phyloP scores from a whole-genome alignment of 2,797 vertebrate species.

The Saguinus oedipus region DNA sequence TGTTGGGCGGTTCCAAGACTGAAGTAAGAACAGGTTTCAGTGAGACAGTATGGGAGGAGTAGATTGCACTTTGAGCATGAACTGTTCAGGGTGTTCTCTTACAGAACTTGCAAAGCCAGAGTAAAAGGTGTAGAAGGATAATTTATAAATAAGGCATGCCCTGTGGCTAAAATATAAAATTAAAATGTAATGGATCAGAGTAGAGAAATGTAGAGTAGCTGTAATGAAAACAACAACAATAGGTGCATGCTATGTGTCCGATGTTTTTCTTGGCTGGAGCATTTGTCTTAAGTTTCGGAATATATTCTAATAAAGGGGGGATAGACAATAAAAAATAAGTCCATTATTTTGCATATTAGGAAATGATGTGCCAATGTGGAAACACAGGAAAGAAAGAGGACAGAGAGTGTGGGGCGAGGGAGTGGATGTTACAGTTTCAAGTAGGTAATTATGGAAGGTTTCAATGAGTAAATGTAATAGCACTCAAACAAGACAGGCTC shows the following conservation, averaged over 20 bases:
- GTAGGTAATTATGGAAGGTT: neutral
- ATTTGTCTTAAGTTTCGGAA: neutral
- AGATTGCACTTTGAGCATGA: neutral
- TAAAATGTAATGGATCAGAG: neutral
- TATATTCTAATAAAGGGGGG: neutral
- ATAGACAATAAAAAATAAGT: neutral
- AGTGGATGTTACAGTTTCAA: neutral
- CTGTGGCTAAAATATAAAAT: neutral
- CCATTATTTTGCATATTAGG: neutral
- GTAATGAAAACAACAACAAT: too few relatives aligned
- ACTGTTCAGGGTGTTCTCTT: neutral
- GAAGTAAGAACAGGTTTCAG: neutral
- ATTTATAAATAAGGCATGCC: neutral
- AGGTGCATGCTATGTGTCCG: fast-evolving
- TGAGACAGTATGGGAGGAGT: neutral
- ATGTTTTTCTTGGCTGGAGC: neutral
- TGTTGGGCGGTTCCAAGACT: neutral
- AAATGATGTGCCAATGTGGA: neutral
- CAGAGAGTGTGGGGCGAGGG: neutral
- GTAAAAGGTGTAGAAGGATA: neutral
- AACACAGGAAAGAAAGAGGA: neutral
- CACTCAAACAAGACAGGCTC: neutral
- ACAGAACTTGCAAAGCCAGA: neutral
- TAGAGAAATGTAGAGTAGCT: neutral
- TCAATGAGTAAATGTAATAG: neutral